phyloP scores from a whole-genome alignment of 2,113 vertebrate species.

The Leucosticte australis region DNA sequence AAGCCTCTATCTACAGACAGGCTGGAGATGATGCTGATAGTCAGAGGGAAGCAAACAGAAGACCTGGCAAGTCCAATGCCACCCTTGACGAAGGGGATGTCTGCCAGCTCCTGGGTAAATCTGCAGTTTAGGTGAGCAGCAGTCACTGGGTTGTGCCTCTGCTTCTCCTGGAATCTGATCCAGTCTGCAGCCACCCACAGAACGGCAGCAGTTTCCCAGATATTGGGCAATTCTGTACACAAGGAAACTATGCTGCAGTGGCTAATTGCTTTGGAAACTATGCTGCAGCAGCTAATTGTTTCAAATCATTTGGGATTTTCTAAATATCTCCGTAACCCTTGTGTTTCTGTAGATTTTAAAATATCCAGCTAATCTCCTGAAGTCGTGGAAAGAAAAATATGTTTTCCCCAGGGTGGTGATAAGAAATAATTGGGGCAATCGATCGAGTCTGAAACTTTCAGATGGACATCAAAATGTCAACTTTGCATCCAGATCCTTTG shows the following conservation, averaged over 20 bases:
- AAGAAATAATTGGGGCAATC: neutral
- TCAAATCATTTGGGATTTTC: neutral
- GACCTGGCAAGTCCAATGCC: neutral
- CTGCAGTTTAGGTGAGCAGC: neutral
- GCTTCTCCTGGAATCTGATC: neutral
- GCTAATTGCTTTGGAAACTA: neutral
- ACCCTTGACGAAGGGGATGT: neutral
- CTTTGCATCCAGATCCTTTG: neutral
- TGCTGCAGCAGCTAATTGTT: neutral
- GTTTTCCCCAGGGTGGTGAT: rapidly evolving
- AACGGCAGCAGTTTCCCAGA: neutral
- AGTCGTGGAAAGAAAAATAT: neutral
- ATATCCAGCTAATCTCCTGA: neutral
- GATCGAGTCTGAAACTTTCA: rapidly evolving
- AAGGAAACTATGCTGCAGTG: neutral
- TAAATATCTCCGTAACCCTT: neutral
- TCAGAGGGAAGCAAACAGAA: conserved; percentile 19
- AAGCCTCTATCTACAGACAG: neutral
- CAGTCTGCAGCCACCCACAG: neutral
- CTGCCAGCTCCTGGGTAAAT: neutral
- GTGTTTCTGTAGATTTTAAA: neutral
- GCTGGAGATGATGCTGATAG: conserved; percentile 36
- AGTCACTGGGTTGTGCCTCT: neutral
- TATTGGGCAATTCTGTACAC: neutral
- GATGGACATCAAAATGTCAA: neutral